These are phyloP conservation scores for Actenoides hombroni DNA, from an alignment of 2,113 vertebrate species.

Conservation along the genomic window DNA sequence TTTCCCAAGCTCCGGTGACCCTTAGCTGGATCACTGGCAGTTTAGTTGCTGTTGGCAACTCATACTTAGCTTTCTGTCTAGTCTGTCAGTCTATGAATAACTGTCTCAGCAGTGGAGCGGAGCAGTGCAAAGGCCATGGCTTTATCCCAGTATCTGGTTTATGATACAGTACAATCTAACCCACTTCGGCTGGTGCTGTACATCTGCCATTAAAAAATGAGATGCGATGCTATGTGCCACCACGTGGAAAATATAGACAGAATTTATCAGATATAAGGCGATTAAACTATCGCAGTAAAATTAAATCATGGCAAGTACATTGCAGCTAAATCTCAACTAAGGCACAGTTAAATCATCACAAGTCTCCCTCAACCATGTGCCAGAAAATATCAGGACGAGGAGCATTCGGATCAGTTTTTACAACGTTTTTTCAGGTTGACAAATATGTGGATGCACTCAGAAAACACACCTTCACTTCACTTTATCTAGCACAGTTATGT, in stretches of 20 bases:
- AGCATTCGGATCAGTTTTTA: background rate
- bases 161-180: background rate
- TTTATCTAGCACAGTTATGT: background rate
- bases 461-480: background rate
- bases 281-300: background rate
- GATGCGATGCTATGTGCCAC: background rate
- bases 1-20: background rate
- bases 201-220: background rate
- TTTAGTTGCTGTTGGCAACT: conserved; percentile 4
- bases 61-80: background rate
- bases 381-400: background rate
- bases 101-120: background rate
- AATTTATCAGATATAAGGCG: background rate
- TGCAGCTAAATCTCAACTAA: background rate
- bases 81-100: background rate
- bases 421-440: background rate
- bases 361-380: background rate
- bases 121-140: background rate
- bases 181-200: background rate
- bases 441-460: background rate
- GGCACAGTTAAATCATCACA: background rate
- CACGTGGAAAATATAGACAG: background rate
- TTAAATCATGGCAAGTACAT: background rate
- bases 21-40: background rate
- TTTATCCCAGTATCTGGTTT: background rate